Evolutionary conservation across 2,113 vertebrate genomes (phyloP).

Genomic region (Brachypteracias leptosomus): DNA sequence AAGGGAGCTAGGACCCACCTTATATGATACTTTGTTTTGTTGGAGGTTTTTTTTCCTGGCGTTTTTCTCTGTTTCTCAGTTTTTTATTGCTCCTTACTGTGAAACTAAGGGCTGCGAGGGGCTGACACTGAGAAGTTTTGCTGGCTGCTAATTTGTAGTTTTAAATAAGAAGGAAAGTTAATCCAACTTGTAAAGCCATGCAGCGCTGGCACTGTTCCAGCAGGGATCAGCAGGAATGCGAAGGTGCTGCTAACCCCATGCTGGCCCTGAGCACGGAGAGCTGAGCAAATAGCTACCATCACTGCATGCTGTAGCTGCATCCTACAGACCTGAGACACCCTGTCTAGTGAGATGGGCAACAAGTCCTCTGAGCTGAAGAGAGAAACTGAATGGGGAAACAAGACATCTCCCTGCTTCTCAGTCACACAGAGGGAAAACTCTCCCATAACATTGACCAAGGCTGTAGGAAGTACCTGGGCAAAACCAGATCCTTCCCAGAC

Average conservation of each 20-base stretch:
- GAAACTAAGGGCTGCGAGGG: neutral
- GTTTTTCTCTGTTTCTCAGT: neutral
- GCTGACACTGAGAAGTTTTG: neutral
- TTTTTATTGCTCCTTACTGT: neutral
- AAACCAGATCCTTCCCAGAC: neutral
- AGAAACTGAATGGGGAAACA: neutral
- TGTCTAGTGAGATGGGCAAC: neutral
- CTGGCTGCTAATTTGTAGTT: neutral
- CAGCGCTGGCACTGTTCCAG: neutral
- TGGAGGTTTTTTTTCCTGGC: neutral
- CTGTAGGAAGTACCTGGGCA: neutral
- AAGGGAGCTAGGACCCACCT: neutral
- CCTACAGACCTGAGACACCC: neutral
- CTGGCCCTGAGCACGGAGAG: neutral
- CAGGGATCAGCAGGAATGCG: neutral
- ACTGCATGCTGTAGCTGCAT: neutral
- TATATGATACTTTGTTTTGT: neutral
- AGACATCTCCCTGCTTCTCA: neutral
- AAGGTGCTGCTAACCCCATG: neutral
- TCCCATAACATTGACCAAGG: neutral
- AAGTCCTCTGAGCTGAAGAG: neutral
- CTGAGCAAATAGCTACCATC: neutral
- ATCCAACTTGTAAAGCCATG: neutral
- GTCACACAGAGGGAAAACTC: neutral
- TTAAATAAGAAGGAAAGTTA: neutral